phyloP scores from a whole-genome alignment of 1,140 invertebrate species.

The Odontomachus brunneus region DNA sequence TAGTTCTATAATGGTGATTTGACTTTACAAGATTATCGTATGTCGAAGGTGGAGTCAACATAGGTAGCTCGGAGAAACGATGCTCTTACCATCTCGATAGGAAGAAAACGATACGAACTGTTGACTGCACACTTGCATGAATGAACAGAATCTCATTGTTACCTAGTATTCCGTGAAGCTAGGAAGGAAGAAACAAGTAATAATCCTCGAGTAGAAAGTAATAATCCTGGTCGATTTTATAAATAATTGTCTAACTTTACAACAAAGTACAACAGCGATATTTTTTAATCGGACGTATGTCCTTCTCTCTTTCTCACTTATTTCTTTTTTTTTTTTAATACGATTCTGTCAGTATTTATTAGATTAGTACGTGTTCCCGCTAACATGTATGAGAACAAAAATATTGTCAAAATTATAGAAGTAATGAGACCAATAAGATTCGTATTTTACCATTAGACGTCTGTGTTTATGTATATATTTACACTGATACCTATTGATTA shows the following conservation, averaged over 20 bases:
- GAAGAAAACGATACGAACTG: slow-evolving; percentile 4
- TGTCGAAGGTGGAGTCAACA: slow-evolving; percentile 49
- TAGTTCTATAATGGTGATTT: slow-evolving; percentile 48
- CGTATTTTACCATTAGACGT: slow-evolving; percentile 67
- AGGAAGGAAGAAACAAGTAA: slow-evolving; percentile 65
- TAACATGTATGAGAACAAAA: slow-evolving; percentile 42
- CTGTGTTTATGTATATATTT: slow-evolving; percentile 57
- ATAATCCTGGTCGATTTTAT: slow-evolving; percentile 56
- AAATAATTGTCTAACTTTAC: slow-evolving; percentile 58
- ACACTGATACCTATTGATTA: slow-evolving; percentile 29
- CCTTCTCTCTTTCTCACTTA: no score
- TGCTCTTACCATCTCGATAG: slow-evolving; percentile 27
- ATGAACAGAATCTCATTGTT: slow-evolving; percentile 38
- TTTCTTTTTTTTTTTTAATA: not conserved
- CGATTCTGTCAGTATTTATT: slow-evolving; percentile 48
- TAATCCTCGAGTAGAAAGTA: slow-evolving; percentile 54
- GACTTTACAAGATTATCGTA: slow-evolving; percentile 58
- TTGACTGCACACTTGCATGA: slow-evolving; percentile 15
- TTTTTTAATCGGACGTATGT: slow-evolving; percentile 49
- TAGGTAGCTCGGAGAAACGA: not conserved
- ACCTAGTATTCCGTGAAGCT: slow-evolving; percentile 28
- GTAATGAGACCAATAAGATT: slow-evolving; percentile 63
- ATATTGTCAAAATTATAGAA: slow-evolving; percentile 56
- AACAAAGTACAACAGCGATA: slow-evolving; percentile 54
- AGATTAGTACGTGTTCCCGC: slow-evolving; percentile 42